Conservation (phyloP, 2,113 vertebrate genomes). For the Antechinus stuartii region DNA sequence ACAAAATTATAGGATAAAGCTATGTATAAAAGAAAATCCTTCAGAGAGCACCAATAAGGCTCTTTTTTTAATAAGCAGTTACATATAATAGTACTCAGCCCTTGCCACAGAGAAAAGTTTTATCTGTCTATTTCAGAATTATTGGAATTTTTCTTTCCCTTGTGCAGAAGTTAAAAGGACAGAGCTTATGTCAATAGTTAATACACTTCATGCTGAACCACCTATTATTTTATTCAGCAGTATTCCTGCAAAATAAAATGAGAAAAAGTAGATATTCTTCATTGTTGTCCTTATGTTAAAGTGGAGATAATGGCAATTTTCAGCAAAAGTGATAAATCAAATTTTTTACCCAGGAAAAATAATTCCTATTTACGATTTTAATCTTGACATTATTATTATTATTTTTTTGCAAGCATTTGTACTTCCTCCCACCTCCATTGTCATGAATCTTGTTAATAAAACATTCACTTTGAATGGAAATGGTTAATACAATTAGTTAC, state of each 20-base stretch:
- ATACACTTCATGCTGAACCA: constrained; percentile 66
- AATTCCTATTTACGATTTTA: constrained; percentile 72
- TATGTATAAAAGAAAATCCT: constrained; percentile 89
- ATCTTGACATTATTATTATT: constrained; percentile 36
- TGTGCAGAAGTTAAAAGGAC: constrained; percentile 71
- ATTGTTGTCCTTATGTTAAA: constrained; percentile 63
- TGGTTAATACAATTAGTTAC: constrained; percentile 60
- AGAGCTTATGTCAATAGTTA: constrained; percentile 60
- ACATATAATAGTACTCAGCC: constrained; percentile 66
- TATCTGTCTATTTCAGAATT: constrained; percentile 80
- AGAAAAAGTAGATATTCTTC: constrained; percentile 52
- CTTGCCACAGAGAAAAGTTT: constrained; percentile 74
- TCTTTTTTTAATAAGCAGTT: constrained; percentile 79
- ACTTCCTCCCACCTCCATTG: constrained; percentile 54
- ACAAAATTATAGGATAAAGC: constrained; percentile 89
- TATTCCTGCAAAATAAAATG: constrained; percentile 50
- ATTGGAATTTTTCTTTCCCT: constrained; percentile 77
- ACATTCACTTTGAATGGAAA: constrained; percentile 51
- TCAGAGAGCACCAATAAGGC: constrained; percentile 84
- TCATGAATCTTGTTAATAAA: constrained; percentile 57
- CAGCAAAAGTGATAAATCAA: constrained; percentile 57
- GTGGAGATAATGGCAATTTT: constrained; percentile 67
- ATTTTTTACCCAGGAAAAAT: constrained; percentile 47
- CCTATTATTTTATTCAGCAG: constrained; percentile 69
- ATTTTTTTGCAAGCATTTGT: constrained; percentile 57